Conservation (phyloP, 2,113 vertebrate species). For the Calyptommatus sinebrachiatus region DNA sequence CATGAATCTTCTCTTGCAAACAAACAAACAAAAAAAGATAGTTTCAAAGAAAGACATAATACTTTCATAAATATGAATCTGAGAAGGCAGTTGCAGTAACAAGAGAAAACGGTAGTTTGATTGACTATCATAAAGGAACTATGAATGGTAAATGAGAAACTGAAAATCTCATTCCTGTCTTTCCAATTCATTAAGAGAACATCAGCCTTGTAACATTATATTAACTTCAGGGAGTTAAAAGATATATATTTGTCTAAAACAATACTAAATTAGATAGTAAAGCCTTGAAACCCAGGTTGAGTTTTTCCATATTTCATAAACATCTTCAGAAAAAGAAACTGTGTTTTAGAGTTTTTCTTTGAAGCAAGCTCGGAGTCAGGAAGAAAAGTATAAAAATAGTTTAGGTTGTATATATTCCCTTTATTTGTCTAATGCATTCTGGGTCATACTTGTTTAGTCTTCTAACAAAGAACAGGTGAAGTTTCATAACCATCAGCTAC, state of each 20-base stretch:
- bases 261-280: not conserved
- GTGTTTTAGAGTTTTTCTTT: not conserved
- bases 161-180: no score
- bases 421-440: not conserved
- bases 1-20: no score
- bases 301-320: conserved; percentile 23
- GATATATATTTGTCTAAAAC: not conserved
- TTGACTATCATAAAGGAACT: no score
- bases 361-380: not conserved
- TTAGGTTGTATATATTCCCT: not conserved
- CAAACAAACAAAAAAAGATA: no score
- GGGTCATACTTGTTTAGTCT: conserved; percentile 18
- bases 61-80: no score
- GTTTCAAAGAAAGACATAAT: no score
- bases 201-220: no score
- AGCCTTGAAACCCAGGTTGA: not conserved
- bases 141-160: no score
- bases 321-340: not conserved
- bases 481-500: not conserved
- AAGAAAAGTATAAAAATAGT: not conserved
- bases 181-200: no score
- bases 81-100: no score
- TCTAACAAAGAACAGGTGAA: conserved; percentile 10
- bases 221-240: no score
- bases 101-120: no score